Evolutionary conservation across 2,888 invertebrate species (phyloP), one percentile per base, ranked within the genome.

Genomic region (Allygus modestus): DNA sequence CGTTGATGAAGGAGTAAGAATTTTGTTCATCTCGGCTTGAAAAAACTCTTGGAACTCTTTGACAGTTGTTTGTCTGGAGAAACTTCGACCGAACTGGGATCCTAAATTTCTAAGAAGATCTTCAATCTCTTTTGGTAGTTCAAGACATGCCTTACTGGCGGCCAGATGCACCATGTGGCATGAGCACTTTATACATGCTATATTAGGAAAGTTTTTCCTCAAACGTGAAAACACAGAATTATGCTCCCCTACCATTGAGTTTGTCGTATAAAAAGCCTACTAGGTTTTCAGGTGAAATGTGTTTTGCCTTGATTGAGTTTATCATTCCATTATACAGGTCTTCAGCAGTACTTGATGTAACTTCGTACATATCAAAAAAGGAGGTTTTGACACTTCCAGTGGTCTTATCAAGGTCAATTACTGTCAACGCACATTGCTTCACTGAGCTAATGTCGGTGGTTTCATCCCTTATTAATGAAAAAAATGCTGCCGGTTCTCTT

Each of bases 111-210:
- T 33, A 15, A 82, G 46, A 2, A 82, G 43, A 41, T 69, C 43
- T 69, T 82, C 82, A 15, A 82, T 23, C 7, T 20, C n/a, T 28
- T 65, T 65, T 26, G 82, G 82, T n/a, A 82, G 46, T 20, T 82
- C 31, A 15, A 83, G 31, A n/a, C 83, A 83, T 0, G 73, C 83
- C 28, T 83, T 83, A 37, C 46, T 31, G 12, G 83, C 83, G 26
- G 71, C 71, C 20, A 83, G 37, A 28, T 83, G 82, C 17, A 69
- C 28, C 71, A 69, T 83, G 20, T 83, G 83, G 23, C 83, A 73
- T 17, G 61, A 61, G 28, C 83, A 83, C 73, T 73, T 83, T 0
- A 83, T 31, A 26, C 46, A 51, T 5, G 46, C 73, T 33, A 83
- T 73, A 23, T 83, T n/a, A 5, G 69, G 82, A 23, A 33, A 26